Evolutionary conservation across 2,888 invertebrate genomes (phyloP), one percentile per base, ranked within the genome.

Genomic region (Dexiosoma caninum): DNA sequence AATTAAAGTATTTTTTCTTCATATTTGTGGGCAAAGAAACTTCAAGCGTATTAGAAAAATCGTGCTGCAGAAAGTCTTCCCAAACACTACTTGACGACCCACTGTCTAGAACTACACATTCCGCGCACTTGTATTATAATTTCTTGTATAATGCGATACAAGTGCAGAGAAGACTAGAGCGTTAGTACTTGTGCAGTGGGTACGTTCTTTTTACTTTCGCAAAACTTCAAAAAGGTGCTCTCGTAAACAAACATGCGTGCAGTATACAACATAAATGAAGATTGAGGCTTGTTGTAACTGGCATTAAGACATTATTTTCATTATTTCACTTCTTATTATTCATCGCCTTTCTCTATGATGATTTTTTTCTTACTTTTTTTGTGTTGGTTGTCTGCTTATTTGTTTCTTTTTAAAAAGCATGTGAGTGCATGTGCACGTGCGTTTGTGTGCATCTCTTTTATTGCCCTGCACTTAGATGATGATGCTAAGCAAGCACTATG

Each of bases 221-320:
- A 76, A 75, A 62, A 77, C 77, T 70, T 70, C 62, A 76, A 62
- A 74, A 64, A 37, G 55, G 10, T 74, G 35, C 44, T 46, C 64
- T 53, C 19, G 32, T 23, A 60, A n/a, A 46, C 12, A 51, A 30
- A 35, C 59, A 49, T 21, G 51, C 51, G 30, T 30, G n/a, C 49
- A 30, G 30, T 49, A 46, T 27, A n/a, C 2, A 16, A 51, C 46
- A 30, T 67, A 42, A 51, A 59, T 51, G 46, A 23, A 66, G 59
- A 51, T 62, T 30, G 23, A 46, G 62, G 37, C 62, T 57, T 76
- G 35, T 67, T 76, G 71, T 72, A 76, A 76, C 66, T 76, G 71
- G 71, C 76, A 80, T 80, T 72, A 76, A 67, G 80, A 72, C 62
- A 80, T 80, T 80, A 80, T 76, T 72, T 80, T 71, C 66, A 80